Base-by-base conservation (phyloP, 2,797 vertebrate genomes). In the Helicolenus hilgendorfi region DNA sequence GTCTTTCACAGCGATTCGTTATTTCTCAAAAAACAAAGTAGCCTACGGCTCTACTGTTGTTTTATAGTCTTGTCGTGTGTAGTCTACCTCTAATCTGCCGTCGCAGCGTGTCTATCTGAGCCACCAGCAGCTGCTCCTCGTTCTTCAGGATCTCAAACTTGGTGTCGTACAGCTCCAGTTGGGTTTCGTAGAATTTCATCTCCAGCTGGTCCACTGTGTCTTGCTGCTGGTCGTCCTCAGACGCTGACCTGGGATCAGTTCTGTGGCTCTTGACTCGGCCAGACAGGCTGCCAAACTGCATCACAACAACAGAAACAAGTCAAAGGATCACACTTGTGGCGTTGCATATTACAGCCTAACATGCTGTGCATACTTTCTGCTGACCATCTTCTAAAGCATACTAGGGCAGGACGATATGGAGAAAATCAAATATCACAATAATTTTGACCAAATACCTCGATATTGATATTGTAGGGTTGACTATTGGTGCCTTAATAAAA, bases 61-160 rank as follows among this genome's bases (percentile, higher is more conserved):
- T 7, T 18, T 45, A 3, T 45, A 45, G 41, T 45, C 6, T 2
- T n/a, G 41, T 56, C 29, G 4, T 4, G 29, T 15, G 24, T 11
- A 20, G 0, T 11, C 81, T 95, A 99, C 99, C 99, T 98, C 97
- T 98, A 56, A 99, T 98, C 95, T 98, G 98, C 80, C 99, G 97
- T 59, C 96, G 98, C 91, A 98, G 81, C 1, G 97, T 97, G 85
- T 98, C 98, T 72, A 98, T 94, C 93, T 99, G 98, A 64, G 98
- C 97, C 90, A 98, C 75, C 78, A 99, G 97, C 72, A 99, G 97
- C 92, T 98, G 96, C 92, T 99, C 99, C 96, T 99, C 98, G 35
- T 98, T 97, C 94, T 97, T 99, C 92, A 99, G 91, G 89, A 98
- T 97, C 92, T 99, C 98, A 72, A 99, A 97, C 89, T 98, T 98